phyloP scores from a whole-genome alignment of 2,797 vertebrate species.

The Chiroxiphia lanceolata region DNA sequence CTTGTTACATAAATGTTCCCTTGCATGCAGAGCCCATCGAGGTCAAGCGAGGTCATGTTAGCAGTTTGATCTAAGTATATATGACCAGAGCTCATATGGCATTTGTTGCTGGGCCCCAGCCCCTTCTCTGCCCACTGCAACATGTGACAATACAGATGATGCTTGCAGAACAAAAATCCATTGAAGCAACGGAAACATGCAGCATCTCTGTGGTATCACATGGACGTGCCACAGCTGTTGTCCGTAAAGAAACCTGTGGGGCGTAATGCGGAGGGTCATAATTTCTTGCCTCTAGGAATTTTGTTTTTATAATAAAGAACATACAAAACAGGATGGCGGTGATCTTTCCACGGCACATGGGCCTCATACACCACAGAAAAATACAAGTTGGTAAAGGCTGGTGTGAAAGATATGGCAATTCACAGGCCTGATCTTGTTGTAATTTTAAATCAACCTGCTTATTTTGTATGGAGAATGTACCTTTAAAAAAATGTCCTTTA shows the following conservation, averaged over 20 bases:
- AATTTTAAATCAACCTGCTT: background rate
- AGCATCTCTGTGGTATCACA: background rate
- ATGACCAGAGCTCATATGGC: background rate
- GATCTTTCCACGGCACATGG: background rate
- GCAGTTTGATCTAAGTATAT: background rate
- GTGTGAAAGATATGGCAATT: accelerated
- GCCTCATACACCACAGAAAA: background rate
- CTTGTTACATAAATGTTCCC: background rate
- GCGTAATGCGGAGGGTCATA: background rate
- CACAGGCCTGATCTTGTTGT: background rate
- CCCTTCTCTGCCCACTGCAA: background rate
- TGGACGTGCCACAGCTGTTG: background rate
- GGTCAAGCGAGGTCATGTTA: background rate
- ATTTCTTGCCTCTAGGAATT: background rate
- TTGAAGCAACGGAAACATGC: background rate
- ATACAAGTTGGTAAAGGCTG: background rate
- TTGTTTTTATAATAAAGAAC: background rate
- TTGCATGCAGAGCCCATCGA: background rate
- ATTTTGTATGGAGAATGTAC: background rate
- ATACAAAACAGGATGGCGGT: background rate
- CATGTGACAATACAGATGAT: background rate
- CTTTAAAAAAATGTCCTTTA: background rate
- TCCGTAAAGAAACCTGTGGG: background rate
- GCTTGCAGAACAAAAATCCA: background rate
- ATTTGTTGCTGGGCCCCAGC: background rate